These are phyloP conservation scores for Lasioglossum pauxillum DNA, from an alignment of 2,888 invertebrate genomes.

Conservation along the genomic window DNA sequence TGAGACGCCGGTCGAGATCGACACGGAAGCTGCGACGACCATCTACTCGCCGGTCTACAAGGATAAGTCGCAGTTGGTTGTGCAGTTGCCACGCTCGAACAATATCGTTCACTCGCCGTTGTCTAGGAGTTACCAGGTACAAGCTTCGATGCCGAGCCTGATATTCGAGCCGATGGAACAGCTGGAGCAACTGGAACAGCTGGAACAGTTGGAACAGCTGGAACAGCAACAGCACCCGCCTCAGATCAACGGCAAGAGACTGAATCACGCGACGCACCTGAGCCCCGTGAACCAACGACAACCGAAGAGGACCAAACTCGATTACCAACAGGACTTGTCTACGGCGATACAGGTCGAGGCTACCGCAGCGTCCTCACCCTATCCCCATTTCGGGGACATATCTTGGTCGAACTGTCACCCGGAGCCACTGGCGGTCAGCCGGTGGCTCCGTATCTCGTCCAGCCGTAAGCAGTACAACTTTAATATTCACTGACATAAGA, in stretches of 20 bases:
- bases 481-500: constrained; percentile 84
- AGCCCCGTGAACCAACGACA: constrained; percentile 68
- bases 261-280: constrained; percentile 71
- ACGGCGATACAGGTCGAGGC: constrained; percentile 82
- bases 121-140: constrained; percentile 72
- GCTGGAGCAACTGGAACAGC: constrained; percentile 75
- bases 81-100: constrained; percentile 77
- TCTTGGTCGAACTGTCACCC: constrained; percentile 83
- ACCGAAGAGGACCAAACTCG: constrained; percentile 77
- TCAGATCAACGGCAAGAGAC: constrained; percentile 79
- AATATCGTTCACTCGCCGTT: constrained; percentile 73
- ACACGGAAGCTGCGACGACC: constrained; percentile 74
- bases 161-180: constrained; percentile 79
- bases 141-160: constrained; percentile 77
- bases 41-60: constrained; percentile 79
- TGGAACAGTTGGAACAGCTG: constrained; percentile 75
- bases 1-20: constrained; percentile 78
- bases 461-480: constrained; percentile 84
- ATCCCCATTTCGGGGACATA: constrained; percentile 81
- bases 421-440: constrained; percentile 83
- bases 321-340: constrained; percentile 75
- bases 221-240: constrained; percentile 64
- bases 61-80: constrained; percentile 77
- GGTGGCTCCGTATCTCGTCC: constrained; percentile 83
- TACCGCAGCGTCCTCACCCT: constrained; percentile 80